These are phyloP conservation scores for Micrasema minimum DNA, from an alignment of 1,140 invertebrate genomes.

Conservation along the genomic window DNA sequence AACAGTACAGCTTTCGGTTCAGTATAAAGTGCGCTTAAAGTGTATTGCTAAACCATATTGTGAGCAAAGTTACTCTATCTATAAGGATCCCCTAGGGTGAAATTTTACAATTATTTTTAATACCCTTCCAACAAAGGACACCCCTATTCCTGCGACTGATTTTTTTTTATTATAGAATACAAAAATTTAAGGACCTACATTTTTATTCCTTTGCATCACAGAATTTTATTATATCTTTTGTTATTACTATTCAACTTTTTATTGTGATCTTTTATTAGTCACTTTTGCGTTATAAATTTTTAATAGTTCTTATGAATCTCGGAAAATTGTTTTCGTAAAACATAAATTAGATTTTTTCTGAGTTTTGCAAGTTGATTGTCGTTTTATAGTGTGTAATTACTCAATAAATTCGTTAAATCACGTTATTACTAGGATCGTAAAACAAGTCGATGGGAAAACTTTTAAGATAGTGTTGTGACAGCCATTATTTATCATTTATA, in stretches of 20 bases:
- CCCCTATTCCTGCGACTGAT: conserved; percentile 9
- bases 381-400: conserved; percentile 23
- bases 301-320: conserved; percentile 18
- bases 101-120: conserved; percentile 28
- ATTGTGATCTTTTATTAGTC: conserved; percentile 33
- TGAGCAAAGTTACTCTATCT: no score
- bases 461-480: conserved; percentile 6
- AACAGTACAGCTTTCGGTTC: no score
- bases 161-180: conserved; percentile 38
- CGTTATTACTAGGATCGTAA: neutral
- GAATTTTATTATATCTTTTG: conserved; percentile 31
- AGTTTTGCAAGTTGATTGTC: neutral
- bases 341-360: neutral
- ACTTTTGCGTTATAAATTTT: conserved; percentile 30
- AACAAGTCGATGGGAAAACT: neutral
- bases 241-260: conserved; percentile 38
- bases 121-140: conserved; percentile 10
- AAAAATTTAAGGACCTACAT: conserved; percentile 35
- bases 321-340: neutral
- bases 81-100: conserved; percentile 2
- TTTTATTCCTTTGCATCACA: conserved; percentile 24
- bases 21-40: no score
- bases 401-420: conserved; percentile 18
- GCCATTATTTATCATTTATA: neutral
- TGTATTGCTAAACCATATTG: no score